Conservation (phyloP, 2,113 vertebrate species). For the Spermophilus dauricus region DNA sequence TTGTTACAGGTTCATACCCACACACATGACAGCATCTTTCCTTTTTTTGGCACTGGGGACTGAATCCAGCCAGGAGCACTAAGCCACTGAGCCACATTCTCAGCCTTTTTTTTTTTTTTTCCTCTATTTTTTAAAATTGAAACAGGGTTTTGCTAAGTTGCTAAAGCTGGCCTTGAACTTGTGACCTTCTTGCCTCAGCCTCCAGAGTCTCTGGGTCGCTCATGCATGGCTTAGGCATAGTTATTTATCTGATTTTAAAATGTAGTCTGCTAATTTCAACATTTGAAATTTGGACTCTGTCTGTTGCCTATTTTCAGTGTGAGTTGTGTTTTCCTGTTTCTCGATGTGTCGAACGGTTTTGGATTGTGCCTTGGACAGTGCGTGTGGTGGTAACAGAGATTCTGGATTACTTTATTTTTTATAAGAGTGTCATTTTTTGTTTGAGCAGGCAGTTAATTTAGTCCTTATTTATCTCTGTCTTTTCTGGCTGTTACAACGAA, state of each 20-base stretch:
- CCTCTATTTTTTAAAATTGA: too few species aligned
- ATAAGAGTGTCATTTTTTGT: background rate
- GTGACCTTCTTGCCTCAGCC: too few species aligned
- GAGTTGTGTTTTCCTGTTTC: background rate
- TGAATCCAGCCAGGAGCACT: too few species aligned
- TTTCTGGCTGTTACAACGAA: too few species aligned
- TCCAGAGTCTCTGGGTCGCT: too few species aligned
- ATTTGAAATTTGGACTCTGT: background rate
- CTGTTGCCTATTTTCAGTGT: background rate
- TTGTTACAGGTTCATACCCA: too few species aligned
- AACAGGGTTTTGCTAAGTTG: too few species aligned
- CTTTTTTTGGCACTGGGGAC: too few species aligned
- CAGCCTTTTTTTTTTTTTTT: too few species aligned
- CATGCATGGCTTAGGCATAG: background rate
- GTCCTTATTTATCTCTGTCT: background rate
- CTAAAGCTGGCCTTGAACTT: too few species aligned
- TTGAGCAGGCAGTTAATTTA: background rate
- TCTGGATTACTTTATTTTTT: background rate
- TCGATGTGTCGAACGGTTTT: background rate
- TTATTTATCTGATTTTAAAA: conserved; percentile 15
- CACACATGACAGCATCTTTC: too few species aligned
- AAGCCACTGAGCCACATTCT: too few species aligned
- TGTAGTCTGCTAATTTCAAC: background rate
- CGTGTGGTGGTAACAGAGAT: background rate
- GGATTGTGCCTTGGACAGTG: background rate